phyloP scores from a whole-genome alignment of 2,888 invertebrate species.

The Andrena hattorfiana region DNA sequence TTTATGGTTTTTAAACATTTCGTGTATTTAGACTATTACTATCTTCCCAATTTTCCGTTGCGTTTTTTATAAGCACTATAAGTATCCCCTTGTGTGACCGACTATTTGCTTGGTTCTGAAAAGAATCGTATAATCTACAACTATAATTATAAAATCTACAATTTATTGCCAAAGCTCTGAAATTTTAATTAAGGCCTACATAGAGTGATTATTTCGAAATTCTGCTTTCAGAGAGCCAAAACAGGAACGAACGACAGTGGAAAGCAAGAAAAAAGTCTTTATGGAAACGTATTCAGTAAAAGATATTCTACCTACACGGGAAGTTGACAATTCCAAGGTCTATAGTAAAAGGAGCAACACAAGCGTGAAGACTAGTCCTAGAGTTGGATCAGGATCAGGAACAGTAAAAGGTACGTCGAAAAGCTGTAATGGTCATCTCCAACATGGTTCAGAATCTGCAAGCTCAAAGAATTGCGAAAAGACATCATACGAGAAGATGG shows the following conservation, averaged over 20 bases:
- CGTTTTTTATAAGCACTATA: no score
- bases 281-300: neutral
- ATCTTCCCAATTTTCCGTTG: no score
- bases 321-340: neutral
- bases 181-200: neutral
- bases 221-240: slow-evolving; percentile 37
- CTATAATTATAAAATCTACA: no score
- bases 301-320: neutral
- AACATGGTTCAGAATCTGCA: neutral
- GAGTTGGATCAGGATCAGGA: neutral
- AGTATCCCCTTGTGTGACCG: no score
- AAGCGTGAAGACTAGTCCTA: neutral
- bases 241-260: neutral
- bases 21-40: no score
- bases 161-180: no score
- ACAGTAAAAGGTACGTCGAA: neutral
- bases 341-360: neutral
- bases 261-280: neutral
- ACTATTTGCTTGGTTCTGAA: no score
- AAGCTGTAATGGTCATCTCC: neutral
- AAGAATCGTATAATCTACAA: no score
- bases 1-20: no score
- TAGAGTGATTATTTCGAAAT: neutral
- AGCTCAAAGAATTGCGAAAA: neutral
- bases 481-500: neutral